Base-by-base conservation (phyloP, 2,888 invertebrate genomes). In the Agrilus cyanescens region DNA sequence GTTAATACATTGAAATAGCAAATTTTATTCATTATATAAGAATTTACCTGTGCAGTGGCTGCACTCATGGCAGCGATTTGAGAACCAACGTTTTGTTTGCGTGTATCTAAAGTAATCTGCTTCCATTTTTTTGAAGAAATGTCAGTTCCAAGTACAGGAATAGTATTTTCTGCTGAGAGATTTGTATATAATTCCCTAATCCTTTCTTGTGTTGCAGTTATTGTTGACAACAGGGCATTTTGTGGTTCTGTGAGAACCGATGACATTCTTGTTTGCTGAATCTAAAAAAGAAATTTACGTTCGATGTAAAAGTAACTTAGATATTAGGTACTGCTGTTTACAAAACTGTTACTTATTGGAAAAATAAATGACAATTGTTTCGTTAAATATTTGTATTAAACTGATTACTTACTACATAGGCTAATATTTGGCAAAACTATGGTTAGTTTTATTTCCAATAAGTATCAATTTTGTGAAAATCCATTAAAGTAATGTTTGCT, bases 41-140 rank as follows among this genome's bases (percentile, higher is more conserved):
- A 10, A 10, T 18, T 32, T 38, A 96, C 88, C 68, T 96, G 94
- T 7, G 98, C 98, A 0, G 97, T 98, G 43, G 97, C 97, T 1
- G 97, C 97, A 69, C 91, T 97, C 95, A 98, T 97, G 45, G 96
- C 96, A 4, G 96, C 96, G 56, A 98, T 85, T 67, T 97, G 93
- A 40, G 93, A 93, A 50, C 90, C 90, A 43, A 98, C 91, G 53
- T 87, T 91, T 70, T 97, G 96, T 66, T 91, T 90, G 66, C 89
- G 89, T 42, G 93, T 87, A 67, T 95, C 96, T 66, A 95, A 73
- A 2, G 88, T 88, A 48, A 88, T 86, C 61, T 93, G 90, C 66
- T 89, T 88, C 94, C 96, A 95, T 70, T 89, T 86, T 55, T 86
- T 75, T 0, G 93, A 87, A 1, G 86, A 84, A 32, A 86, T 78